These are phyloP conservation scores for Dolichopus griseipennis DNA, from an alignment of 2,888 invertebrate genomes.

Conservation along the genomic window DNA sequence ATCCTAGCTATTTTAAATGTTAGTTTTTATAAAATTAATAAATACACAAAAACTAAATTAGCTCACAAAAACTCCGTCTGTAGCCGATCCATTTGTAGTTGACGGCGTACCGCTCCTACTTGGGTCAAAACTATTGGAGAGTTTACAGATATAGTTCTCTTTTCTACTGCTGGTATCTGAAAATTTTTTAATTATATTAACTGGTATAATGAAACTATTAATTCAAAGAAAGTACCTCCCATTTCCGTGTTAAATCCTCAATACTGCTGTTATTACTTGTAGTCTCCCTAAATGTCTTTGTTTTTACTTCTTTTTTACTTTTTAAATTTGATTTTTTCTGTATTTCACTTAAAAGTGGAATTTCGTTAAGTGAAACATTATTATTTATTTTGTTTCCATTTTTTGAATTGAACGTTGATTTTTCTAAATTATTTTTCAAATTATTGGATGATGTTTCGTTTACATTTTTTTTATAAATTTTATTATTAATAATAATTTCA, in stretches of 20 bases:
- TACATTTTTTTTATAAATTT: background rate
- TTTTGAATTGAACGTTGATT: background rate
- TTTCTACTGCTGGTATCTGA: background rate
- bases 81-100: constrained; percentile 57
- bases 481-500: background rate
- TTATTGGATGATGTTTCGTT: background rate
- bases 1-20: no score
- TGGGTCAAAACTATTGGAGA: constrained; percentile 53
- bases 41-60: no score
- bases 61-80: constrained; percentile 43
- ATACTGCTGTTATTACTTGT: background rate
- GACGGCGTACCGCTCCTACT: constrained; percentile 57
- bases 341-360: constrained; percentile 55
- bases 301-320: background rate
- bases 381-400: background rate
- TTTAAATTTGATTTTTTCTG: constrained; percentile 27
- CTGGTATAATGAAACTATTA: background rate
- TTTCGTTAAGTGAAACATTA: constrained; percentile 24
- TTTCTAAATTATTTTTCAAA: background rate
- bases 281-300: background rate
- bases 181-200: background rate
- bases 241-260: background rate
- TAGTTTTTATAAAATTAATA: no score
- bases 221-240: background rate
- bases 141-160: constrained; percentile 24